Evolutionary conservation across 1,140 invertebrate genomes (phyloP), one percentile per base, ranked within the genome.

Genomic region (Eumeta japonica): DNA sequence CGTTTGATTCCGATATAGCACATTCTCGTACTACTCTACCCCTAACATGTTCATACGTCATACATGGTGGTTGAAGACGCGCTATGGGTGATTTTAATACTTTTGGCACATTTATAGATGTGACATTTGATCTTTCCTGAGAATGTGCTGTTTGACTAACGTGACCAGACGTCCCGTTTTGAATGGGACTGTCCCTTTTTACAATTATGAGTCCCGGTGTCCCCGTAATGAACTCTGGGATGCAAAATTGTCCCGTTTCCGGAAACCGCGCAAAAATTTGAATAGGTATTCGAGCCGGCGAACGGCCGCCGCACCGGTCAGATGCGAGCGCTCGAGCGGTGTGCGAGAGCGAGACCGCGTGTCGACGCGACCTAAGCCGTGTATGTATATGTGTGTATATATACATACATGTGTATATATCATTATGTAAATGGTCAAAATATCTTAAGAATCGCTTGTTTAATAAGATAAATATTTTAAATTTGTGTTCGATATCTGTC

Each of bases 201-300:
- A 10, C 10, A 15, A 16, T 13, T 32, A 13, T 15, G 12, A 14
- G 30, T 32, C 30, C 30, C 30, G 30, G 30, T 32, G 30, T 32
- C 30, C 30, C 30, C 30, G 15, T 13, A 32, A 32, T 14, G 15
- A 32, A 16, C 3, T 15, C 30, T 15, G 30, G 30, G 30, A 32
- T 15, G 30, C 30, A 32, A 32, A 32, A 32, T 32, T 32, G 30
- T 32, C 30, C 30, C 30, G 30, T 32, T 32, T 32, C 16, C 3
- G 10, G 3, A 14, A 32, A 32, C 12, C 15, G 15, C 30, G 3
- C 15, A 10, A 32, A 7, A n/a, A 7, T 24, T 5, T 24, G n/a
- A 24, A 24, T 7, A 24, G 20, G 5, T 7, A 24, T n/a, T n/a
- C 5, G n/a, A 24, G 5, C 5, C 20, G n/a, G n/a, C n/a, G n/a